Evolutionary conservation across 2,888 invertebrate species (phyloP).

Genomic region (Theodoxus fluviatilis): DNA sequence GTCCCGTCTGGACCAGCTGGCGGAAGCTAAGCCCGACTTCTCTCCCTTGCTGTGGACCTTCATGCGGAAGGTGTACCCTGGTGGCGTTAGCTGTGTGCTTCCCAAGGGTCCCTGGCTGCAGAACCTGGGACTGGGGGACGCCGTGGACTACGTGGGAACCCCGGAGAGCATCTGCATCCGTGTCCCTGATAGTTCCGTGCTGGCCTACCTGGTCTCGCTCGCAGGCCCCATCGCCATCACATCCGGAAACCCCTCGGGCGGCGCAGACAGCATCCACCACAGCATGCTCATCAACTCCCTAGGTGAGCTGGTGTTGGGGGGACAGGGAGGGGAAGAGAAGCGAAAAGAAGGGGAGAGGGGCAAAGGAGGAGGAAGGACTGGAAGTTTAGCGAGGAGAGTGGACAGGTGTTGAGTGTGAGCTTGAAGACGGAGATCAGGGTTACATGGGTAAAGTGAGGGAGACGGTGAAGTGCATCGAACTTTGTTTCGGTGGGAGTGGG

Average conservation of each 20-base stretch:
- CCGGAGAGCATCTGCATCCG: slow-evolving; percentile 44
- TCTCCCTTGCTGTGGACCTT: slow-evolving; percentile 44
- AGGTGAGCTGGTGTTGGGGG: slow-evolving; percentile 41
- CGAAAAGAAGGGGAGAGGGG: too few relatives aligned
- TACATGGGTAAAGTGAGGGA: too few relatives aligned
- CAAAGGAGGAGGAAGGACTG: too few relatives aligned
- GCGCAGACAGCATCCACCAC: slow-evolving; percentile 46
- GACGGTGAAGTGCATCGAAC: too few relatives aligned
- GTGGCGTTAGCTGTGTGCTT: slow-evolving; percentile 46
- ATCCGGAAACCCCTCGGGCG: slow-evolving; percentile 48
- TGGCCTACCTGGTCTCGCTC: slow-evolving; percentile 42
- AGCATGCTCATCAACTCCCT: slow-evolving; percentile 42
- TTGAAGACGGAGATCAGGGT: too few relatives aligned
- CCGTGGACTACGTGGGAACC: slow-evolving; percentile 38
- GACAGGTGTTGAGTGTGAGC: too few relatives aligned
- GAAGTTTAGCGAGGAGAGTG: too few relatives aligned
- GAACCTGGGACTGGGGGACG: slow-evolving; percentile 38
- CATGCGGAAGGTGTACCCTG: slow-evolving; percentile 45
- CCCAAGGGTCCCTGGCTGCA: slow-evolving; percentile 43
- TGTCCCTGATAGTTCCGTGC: slow-evolving; percentile 44
- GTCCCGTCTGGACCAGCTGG: slow-evolving; percentile 43
- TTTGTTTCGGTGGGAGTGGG: too few relatives aligned
- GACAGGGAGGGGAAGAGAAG: too few relatives aligned
- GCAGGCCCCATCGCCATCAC: slow-evolving; percentile 45
- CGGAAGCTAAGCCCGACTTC: slow-evolving; percentile 38